phyloP scores from a whole-genome alignment of 2,797 vertebrate genomes.

The Sparidentex hasta region DNA sequence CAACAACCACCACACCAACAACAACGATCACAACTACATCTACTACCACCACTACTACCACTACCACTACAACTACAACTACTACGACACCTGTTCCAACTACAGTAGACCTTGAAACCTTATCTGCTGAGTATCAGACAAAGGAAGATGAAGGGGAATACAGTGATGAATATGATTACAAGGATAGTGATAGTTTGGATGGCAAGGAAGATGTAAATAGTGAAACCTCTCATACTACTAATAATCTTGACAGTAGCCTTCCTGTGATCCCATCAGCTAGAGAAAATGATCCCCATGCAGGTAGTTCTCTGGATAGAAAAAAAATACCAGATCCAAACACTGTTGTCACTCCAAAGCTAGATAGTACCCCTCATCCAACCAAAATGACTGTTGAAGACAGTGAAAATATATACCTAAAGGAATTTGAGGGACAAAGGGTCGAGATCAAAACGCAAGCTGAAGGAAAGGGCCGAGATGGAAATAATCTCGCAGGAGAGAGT shows the following conservation, averaged over 20 bases:
- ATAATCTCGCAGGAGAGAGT: background rate
- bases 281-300: slow-evolving; percentile 14
- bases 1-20: slow-evolving; percentile 46
- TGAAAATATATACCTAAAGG: slow-evolving; percentile 1
- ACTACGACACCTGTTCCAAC: slow-evolving; percentile 46
- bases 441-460: slow-evolving; percentile 17
- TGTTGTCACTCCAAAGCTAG: slow-evolving; percentile 20
- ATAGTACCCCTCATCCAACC: slow-evolving; percentile 12
- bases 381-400: slow-evolving; percentile 5
- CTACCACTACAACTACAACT: slow-evolving; percentile 4
- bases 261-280: slow-evolving; percentile 24
- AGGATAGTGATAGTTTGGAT: slow-evolving; percentile 49
- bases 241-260: slow-evolving; percentile 15
- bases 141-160: slow-evolving; percentile 57
- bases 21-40: slow-evolving; percentile 40
- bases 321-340: slow-evolving; percentile 37
- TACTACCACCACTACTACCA: slow-evolving; percentile 24
- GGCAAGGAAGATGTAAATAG: slow-evolving; percentile 43
- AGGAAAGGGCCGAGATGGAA: slow-evolving; percentile 16
- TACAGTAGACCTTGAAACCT: slow-evolving; percentile 36
- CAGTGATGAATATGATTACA: slow-evolving; percentile 64
- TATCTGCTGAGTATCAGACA: slow-evolving; percentile 57
- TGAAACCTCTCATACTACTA: slow-evolving; percentile 26
- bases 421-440: background rate
- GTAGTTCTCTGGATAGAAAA: background rate